These are phyloP conservation scores for Melipona beecheii DNA, from an alignment of 2,888 invertebrate genomes.

Conservation along the genomic window DNA sequence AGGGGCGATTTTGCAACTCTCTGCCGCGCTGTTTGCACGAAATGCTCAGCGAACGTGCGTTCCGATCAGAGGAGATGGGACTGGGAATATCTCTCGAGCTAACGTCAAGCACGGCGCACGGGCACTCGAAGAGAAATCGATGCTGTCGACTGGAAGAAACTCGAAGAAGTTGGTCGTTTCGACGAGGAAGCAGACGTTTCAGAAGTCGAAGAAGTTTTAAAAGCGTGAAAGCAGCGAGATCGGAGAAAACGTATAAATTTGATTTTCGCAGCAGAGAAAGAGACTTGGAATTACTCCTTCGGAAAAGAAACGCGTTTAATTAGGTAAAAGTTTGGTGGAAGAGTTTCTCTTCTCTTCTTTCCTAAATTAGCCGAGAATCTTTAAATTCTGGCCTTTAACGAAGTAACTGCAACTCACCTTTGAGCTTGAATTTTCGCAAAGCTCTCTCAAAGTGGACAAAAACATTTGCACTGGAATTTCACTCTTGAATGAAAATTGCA, in stretches of 20 bases:
- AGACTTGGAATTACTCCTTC: not conserved
- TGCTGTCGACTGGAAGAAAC: not conserved
- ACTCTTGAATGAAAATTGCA: not conserved
- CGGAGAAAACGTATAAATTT: not conserved
- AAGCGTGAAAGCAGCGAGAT: not conserved
- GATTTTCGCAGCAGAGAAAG: not conserved
- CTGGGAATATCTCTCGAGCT: not conserved
- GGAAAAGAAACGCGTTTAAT: not conserved
- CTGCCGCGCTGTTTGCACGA: not conserved
- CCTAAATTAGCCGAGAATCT: too few relatives aligned
- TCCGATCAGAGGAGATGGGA: conserved; percentile 1
- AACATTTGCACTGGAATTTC: not conserved
- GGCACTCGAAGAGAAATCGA: not conserved
- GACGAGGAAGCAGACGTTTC: not conserved
- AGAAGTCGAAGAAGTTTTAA: not conserved
- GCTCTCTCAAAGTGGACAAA: too few relatives aligned
- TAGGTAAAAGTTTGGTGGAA: too few relatives aligned
- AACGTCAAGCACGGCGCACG: not conserved
- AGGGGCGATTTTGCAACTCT: conserved; percentile 43
- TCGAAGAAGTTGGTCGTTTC: not conserved
- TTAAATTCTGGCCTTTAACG: too few relatives aligned
- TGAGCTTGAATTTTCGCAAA: too few relatives aligned
- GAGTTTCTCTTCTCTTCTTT: too few relatives aligned
- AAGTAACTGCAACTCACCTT: too few relatives aligned
- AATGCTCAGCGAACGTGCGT: conserved; percentile 41